These are phyloP conservation scores for Gambusia holbrooki DNA, from an alignment of 2,113 vertebrate species.

Conservation along the genomic window DNA sequence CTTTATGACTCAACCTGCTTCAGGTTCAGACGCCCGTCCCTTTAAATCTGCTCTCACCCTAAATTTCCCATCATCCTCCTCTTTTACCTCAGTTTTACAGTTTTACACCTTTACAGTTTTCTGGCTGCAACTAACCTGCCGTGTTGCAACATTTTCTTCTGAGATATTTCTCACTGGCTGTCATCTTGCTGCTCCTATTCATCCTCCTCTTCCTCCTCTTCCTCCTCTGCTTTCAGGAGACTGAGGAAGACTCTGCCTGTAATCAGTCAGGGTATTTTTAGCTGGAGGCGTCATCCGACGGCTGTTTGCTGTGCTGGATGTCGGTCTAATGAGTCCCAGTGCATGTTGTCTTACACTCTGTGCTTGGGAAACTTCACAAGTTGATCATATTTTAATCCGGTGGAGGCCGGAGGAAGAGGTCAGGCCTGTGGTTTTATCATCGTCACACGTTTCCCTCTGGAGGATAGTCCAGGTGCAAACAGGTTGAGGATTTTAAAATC, in stretches of 20 bases:
- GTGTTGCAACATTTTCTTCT: conserved; percentile 68
- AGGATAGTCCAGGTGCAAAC: conserved; percentile 32
- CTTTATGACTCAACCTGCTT: not conserved
- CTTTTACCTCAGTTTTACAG: conserved; percentile 28
- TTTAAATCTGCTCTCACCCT: conserved; percentile 19
- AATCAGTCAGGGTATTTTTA: conserved; percentile 61
- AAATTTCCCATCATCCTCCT: conserved; percentile 43
- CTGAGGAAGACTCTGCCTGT: conserved; percentile 60
- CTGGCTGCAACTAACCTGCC: conserved; percentile 54
- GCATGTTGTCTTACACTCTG: conserved; percentile 30
- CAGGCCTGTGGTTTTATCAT: conserved; percentile 11
- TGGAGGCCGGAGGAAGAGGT: conserved; percentile 15
- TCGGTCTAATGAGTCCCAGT: conserved; percentile 53
- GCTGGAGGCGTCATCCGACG: conserved; percentile 58
- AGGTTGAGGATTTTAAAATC: conserved; percentile 48
- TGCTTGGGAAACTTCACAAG: conserved; percentile 34
- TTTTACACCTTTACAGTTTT: conserved; percentile 57
- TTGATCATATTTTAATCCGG: conserved; percentile 3
- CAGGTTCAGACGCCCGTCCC: conserved; percentile 3
- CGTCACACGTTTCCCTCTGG: conserved; percentile 25
- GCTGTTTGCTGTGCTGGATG: conserved; percentile 50
- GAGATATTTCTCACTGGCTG: conserved; percentile 54
- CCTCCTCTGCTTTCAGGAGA: conserved; percentile 41
- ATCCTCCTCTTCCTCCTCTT: conserved; percentile 28
- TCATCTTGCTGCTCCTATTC: conserved; percentile 52